Conservation (phyloP, 2,113 vertebrate genomes). For the Piaya cayana region DNA sequence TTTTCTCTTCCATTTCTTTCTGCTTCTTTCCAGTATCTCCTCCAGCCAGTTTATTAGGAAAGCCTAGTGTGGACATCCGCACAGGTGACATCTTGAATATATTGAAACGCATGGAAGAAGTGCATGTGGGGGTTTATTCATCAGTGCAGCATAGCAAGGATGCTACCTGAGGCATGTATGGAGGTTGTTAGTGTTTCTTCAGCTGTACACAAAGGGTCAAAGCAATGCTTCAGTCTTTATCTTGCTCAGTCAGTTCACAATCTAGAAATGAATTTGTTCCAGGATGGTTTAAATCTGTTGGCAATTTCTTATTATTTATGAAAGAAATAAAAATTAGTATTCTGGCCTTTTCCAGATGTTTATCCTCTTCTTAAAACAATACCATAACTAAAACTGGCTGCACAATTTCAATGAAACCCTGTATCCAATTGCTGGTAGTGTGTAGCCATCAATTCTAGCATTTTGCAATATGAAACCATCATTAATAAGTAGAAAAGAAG, state of each 20-base stretch:
- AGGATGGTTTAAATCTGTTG: neutral
- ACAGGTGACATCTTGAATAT: neutral
- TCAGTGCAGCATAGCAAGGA: neutral
- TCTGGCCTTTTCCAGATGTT: conserved; percentile 9
- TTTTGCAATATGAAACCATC: neutral
- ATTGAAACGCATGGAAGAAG: neutral
- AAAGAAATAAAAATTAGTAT: neutral
- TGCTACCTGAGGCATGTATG: neutral
- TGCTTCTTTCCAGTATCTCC: neutral
- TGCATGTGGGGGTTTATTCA: accelerated
- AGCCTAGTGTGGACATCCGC: neutral
- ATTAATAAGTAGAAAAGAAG: neutral
- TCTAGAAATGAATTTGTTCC: neutral
- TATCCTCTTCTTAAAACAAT: conserved; percentile 10
- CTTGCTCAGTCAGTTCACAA: neutral
- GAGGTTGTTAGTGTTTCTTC: neutral
- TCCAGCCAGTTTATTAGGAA: neutral
- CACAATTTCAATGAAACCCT: neutral
- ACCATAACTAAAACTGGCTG: neutral
- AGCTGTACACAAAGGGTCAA: neutral
- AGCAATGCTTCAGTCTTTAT: neutral
- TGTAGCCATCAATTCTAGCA: neutral
- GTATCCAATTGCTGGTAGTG: neutral
- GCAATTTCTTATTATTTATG: neutral
- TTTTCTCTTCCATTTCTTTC: neutral